A percentile compares a stretch with the other conserved stretches of the same genome.
Evolutionary conservation across 2,888 invertebrate genomes (phyloP).

Genomic region (Acronicta alni): DNA sequence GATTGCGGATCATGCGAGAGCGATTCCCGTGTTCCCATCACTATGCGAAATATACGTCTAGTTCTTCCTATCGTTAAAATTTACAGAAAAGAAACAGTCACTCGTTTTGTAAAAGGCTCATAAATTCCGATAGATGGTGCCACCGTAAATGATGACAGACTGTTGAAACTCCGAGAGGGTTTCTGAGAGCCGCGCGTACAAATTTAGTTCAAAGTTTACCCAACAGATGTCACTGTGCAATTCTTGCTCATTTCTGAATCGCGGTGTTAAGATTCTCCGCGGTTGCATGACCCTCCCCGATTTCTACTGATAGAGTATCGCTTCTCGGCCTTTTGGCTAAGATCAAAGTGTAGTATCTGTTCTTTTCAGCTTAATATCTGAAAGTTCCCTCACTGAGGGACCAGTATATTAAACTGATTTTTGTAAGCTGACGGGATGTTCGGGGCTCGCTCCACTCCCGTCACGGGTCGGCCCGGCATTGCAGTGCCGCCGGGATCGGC

Average conservation of each 20-base stretch:
- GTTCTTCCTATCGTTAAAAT: too few relatives aligned
- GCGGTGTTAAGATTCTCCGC: conserved; percentile 21
- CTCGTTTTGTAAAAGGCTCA: too few relatives aligned
- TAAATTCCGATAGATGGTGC: conserved; percentile 1
- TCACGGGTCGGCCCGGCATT: conserved; percentile 65
- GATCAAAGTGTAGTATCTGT: conserved; percentile 64
- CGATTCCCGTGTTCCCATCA: too few relatives aligned
- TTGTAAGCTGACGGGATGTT: conserved; percentile 61
- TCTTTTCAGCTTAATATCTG: conserved; percentile 66
- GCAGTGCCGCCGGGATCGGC: conserved; percentile 66
- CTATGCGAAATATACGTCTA: too few relatives aligned
- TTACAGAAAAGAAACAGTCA: too few relatives aligned
- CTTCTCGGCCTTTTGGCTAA: conserved; percentile 59
- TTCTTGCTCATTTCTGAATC: conserved; percentile 5
- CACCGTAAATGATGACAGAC: not conserved
- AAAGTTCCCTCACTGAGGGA: conserved; percentile 65
- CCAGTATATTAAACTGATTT: conserved; percentile 66
- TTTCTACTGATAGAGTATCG: not conserved
- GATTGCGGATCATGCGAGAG: too few relatives aligned
- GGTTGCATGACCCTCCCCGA: conserved; percentile 5
- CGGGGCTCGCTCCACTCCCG: conserved; percentile 67
- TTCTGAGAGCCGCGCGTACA: not conserved
- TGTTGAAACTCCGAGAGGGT: not conserved
- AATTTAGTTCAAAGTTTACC: not conserved
- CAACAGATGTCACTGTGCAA: conserved; percentile 26